Conservation (phyloP, 2,113 vertebrate genomes). For the Halcyon malimbica region DNA sequence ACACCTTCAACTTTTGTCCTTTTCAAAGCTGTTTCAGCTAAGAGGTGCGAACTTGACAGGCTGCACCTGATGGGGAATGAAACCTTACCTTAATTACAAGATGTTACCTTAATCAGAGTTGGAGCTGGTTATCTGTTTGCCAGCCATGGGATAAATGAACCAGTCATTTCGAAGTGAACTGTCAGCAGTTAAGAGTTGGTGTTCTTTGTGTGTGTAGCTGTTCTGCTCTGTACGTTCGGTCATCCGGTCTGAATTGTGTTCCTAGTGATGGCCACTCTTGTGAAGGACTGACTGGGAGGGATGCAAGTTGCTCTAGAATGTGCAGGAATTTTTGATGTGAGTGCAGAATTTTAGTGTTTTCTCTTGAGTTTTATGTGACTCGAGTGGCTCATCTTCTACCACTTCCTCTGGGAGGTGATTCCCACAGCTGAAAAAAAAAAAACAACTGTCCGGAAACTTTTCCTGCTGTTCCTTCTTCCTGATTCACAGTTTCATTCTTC, state of each 20-base stretch:
- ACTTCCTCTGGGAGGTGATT: constrained; percentile 65
- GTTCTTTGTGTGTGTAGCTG: not conserved
- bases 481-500: not conserved
- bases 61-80: not conserved
- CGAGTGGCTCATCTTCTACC: not conserved
- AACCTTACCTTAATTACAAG: not conserved
- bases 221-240: not conserved
- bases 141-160: not conserved
- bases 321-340: not conserved
- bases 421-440: constrained; percentile 41
- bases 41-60: not conserved
- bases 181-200: not conserved
- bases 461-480: constrained; percentile 40
- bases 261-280: not conserved
- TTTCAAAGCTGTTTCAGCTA: not conserved
- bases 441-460: constrained; percentile 16
- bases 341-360: not conserved
- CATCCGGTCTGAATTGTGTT: accelerated
- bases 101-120: not conserved
- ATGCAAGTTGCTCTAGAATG: not conserved
- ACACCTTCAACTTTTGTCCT: constrained; percentile 25
- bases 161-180: not conserved
- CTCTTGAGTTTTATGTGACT: not conserved
- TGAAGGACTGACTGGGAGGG: not conserved
- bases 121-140: not conserved